Evolutionary conservation across 2,113 vertebrate species (phyloP).

Genomic region (Hiodon alosoides): DNA sequence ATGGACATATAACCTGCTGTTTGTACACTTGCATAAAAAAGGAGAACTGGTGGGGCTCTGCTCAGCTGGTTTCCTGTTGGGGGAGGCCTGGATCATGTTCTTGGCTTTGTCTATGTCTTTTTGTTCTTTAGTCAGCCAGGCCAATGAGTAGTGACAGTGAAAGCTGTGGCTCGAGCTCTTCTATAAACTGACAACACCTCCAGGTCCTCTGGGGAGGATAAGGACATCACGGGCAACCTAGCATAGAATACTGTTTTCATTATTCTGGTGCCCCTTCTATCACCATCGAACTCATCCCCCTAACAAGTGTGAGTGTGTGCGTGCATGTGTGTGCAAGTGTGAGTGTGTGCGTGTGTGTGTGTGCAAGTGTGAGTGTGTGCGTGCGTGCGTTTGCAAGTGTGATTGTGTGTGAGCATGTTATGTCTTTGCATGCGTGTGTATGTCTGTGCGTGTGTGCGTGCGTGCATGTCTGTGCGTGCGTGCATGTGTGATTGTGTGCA

Average conservation of each 20-base stretch:
- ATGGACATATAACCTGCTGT: neutral
- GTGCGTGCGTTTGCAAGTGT: too few relatives aligned
- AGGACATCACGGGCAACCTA: neutral
- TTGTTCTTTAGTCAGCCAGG: neutral
- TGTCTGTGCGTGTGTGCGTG: too few relatives aligned
- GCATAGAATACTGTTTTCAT: neutral
- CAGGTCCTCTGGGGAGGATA: neutral
- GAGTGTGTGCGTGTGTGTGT: too few relatives aligned
- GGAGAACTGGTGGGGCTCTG: neutral
- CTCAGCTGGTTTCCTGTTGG: slow-evolving; percentile 4
- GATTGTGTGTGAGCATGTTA: neutral
- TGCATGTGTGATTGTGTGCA: too few relatives aligned
- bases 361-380: too few relatives aligned
- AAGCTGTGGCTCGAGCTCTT: neutral
- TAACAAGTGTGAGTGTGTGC: neutral
- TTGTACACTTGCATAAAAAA: neutral
- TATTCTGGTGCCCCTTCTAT: neutral
- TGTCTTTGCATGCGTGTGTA: neutral
- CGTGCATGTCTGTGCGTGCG: neutral
- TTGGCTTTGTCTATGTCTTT: neutral
- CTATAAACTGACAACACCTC: neutral
- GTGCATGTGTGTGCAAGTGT: neutral
- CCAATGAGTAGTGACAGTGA: slow-evolving; percentile 5
- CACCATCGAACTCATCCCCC: neutral
- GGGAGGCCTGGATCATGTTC: neutral